Percentiles rank a stretch among this genome's conserved stretches.
Conservation (phyloP, 2,888 invertebrate genomes). For the Calameuta filiformis region DNA sequence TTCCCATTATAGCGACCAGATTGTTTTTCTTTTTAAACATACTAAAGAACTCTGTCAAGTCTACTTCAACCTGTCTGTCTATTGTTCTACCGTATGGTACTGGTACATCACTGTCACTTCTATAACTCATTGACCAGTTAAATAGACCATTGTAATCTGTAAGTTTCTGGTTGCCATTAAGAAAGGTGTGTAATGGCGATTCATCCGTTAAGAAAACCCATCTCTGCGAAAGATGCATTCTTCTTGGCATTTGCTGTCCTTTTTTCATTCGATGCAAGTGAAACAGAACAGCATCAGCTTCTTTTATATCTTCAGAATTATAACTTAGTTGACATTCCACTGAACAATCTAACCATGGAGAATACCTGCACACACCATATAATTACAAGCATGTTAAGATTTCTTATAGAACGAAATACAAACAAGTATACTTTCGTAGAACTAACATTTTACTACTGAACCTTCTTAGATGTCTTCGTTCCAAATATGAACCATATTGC, state of each 20-base stretch:
- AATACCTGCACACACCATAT: constrained; percentile 61
- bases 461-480: constrained; percentile 69
- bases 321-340: constrained; percentile 73
- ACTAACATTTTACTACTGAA: constrained; percentile 64
- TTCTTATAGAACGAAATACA: not conserved
- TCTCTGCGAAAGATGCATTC: constrained; percentile 66
- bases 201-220: constrained; percentile 81
- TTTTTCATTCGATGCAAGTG: constrained; percentile 69
- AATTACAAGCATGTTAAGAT: not conserved
- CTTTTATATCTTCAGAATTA: constrained; percentile 64
- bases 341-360: constrained; percentile 72
- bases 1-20: constrained; percentile 70
- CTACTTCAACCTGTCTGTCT: constrained; percentile 14
- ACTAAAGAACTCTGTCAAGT: constrained; percentile 40
- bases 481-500: constrained; percentile 71
- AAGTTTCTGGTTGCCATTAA: constrained; percentile 60
- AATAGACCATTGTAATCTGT: constrained; percentile 72
- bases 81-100: constrained; percentile 74
- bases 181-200: constrained; percentile 73
- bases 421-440: not conserved
- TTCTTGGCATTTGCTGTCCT: constrained; percentile 69
- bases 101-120: constrained; percentile 74
- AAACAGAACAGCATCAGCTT: constrained; percentile 75
- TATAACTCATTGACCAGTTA: constrained; percentile 79
- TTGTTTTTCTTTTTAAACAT: constrained; percentile 65